These are phyloP conservation scores for Melitaea cinxia DNA, from an alignment of 1,140 invertebrate species.

Conservation along the genomic window DNA sequence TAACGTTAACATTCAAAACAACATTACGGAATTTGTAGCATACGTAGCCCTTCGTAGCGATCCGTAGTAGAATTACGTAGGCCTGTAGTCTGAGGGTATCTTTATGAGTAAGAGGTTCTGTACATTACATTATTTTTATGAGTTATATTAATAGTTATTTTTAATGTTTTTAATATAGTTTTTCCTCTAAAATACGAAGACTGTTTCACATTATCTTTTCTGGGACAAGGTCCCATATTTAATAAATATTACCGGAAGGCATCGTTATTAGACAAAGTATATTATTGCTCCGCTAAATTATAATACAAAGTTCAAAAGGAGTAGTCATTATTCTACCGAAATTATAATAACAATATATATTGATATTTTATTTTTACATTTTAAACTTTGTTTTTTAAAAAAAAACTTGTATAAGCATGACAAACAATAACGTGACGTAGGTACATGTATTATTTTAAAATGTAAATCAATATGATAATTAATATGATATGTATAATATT, in stretches of 20 bases:
- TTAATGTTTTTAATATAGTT: background rate
- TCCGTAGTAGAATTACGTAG: conserved; percentile 6
- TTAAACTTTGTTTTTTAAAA: too few relatives aligned
- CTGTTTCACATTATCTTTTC: too few relatives aligned
- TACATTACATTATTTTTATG: background rate
- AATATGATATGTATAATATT: too few relatives aligned
- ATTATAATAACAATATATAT: too few relatives aligned
- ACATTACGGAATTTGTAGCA: background rate
- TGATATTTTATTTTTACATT: too few relatives aligned
- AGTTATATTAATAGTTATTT: background rate
- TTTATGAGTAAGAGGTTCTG: background rate
- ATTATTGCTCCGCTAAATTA: background rate
- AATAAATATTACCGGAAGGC: background rate
- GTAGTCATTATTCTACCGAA: background rate
- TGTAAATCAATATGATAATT: too few relatives aligned
- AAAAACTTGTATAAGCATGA: too few relatives aligned
- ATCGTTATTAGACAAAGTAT: background rate
- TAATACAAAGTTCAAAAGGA: background rate
- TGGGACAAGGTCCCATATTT: too few relatives aligned
- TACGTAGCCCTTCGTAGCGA: conserved; percentile 5
- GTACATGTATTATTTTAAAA: too few relatives aligned
- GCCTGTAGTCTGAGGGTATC: background rate
- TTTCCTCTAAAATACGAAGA: background rate
- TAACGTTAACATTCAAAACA: too few relatives aligned
- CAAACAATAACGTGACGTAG: too few relatives aligned